Percentiles rank a stretch among this genome's conserved stretches.
Conservation (phyloP, 2,113 vertebrate species). For the Sardina pilchardus region DNA sequence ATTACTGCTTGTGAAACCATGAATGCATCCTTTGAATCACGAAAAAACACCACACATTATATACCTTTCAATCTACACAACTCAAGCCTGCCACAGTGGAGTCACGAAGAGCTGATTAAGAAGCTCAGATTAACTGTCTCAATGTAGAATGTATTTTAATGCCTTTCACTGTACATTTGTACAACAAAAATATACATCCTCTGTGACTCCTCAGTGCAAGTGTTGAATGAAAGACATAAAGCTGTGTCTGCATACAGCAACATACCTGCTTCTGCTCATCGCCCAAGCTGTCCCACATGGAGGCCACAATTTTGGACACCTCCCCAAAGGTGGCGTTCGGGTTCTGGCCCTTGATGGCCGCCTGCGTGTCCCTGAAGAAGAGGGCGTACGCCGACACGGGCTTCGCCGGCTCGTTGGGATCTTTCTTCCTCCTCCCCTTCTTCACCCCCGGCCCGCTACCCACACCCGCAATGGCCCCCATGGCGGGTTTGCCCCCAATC, state of each 20-base stretch:
- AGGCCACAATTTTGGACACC: conserved; percentile 90
- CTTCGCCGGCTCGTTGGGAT: conserved; percentile 87
- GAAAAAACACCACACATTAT: too few species aligned
- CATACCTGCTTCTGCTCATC: conserved; percentile 90
- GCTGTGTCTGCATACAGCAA: background rate
- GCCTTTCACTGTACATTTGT: background rate
- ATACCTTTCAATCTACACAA: too few species aligned
- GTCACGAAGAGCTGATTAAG: too few species aligned
- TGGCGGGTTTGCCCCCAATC: background rate
- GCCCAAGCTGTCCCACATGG: conserved; percentile 94
- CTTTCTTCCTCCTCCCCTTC: conserved; percentile 79
- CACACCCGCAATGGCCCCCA: conserved; percentile 55
- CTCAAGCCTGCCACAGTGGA: too few species aligned
- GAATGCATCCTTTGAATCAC: too few species aligned
- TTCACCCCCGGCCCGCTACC: conserved; percentile 61
- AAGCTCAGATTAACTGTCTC: background rate
- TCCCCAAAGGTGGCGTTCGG: conserved; percentile 91
- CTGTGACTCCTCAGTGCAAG: background rate
- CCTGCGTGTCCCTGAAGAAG: conserved; percentile 90
- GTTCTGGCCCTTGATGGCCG: conserved; percentile 91
- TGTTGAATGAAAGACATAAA: background rate
- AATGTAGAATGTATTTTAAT: background rate
- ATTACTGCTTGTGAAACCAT: too few species aligned
- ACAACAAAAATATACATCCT: background rate
- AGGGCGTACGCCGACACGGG: conserved; percentile 88